Evolutionary conservation across 2,888 invertebrate species (phyloP).

Genomic region (Drosophila atroscutellata): DNA sequence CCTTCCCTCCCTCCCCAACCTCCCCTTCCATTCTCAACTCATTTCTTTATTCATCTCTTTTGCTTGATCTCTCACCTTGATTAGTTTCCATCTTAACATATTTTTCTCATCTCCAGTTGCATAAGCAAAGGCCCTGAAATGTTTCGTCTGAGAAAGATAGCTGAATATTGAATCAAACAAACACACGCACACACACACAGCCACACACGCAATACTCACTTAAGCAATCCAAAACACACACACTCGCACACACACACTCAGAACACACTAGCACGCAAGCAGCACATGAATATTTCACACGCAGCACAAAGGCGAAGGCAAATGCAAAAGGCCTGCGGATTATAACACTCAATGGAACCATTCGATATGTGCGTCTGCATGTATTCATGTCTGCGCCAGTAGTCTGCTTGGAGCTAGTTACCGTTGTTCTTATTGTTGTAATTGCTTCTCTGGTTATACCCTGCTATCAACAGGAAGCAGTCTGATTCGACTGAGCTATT

Average conservation of each 20-base stretch:
- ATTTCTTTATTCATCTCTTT: background rate
- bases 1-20: background rate
- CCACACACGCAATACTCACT: constrained; percentile 8
- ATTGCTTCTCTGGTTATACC: background rate
- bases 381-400: constrained; percentile 5
- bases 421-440: constrained; percentile 7
- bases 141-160: constrained; percentile 6
- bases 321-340: constrained; percentile 72
- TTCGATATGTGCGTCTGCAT: constrained; percentile 31
- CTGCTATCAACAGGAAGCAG: background rate
- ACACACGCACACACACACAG: background rate
- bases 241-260: background rate
- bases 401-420: constrained; percentile 7
- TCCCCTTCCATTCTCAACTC: background rate
- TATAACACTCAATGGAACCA: constrained; percentile 72
- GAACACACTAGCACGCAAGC: constrained; percentile 6
- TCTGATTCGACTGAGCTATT: background rate
- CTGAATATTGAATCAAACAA: constrained; percentile 15
- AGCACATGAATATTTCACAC: constrained; percentile 70
- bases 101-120: constrained; percentile 7
- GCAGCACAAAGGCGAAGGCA: constrained; percentile 52
- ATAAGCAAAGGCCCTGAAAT: constrained; percentile 1
- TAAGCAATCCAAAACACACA: constrained; percentile 6
- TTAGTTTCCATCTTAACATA: constrained; percentile 5
- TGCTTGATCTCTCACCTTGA: background rate